These are phyloP conservation scores for Pelmatolapia mariae DNA, from an alignment of 2,113 vertebrate species.

Conservation along the genomic window DNA sequence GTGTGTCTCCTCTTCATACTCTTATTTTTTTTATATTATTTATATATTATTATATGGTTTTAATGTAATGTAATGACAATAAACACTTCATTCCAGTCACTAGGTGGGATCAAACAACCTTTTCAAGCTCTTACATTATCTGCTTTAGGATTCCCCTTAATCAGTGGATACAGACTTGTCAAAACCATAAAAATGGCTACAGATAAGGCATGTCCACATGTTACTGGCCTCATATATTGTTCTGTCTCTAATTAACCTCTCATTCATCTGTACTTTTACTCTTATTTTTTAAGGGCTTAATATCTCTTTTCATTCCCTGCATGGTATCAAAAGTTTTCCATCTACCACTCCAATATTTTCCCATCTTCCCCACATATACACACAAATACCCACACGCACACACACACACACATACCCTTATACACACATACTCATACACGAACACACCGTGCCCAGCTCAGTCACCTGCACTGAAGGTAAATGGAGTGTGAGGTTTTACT, in stretches of 20 bases:
- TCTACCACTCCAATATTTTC: neutral
- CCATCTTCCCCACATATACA: neutral
- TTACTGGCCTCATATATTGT: neutral
- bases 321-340: neutral
- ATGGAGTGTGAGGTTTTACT: conserved; percentile 75
- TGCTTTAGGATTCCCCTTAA: neutral
- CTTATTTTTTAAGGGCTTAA: neutral
- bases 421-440: neutral
- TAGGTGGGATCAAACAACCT: neutral
- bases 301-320: neutral
- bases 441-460: conserved; percentile 19
- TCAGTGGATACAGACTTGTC: neutral
- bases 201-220: neutral
- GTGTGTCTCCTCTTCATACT: neutral
- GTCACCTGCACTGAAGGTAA: conserved; percentile 71
- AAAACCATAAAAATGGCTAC: neutral
- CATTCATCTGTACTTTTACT: neutral
- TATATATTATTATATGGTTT: neutral
- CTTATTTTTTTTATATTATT: neutral
- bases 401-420: neutral
- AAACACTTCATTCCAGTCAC: neutral
- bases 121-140: neutral
- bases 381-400: neutral
- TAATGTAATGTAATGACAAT: neutral
- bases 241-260: neutral